phyloP scores from a whole-genome alignment of 2,797 vertebrate genomes.

The Ispidina lecontei region DNA sequence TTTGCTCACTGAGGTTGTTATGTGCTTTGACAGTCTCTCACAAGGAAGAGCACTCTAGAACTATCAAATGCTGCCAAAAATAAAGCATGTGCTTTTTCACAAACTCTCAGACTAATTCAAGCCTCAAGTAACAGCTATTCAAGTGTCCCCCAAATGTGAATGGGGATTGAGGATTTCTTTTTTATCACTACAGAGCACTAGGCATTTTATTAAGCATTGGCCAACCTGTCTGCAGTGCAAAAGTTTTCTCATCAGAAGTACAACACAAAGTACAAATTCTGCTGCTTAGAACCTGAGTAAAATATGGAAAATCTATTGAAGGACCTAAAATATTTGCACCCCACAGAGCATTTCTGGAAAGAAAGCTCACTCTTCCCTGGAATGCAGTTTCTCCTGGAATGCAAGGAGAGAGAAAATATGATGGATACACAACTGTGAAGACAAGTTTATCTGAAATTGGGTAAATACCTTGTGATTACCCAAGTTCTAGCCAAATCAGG shows the following conservation, averaged over 20 bases:
- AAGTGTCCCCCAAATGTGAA: conserved; percentile 41
- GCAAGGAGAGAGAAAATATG: background rate
- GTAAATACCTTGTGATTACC: background rate
- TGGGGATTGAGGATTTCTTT: conserved; percentile 22
- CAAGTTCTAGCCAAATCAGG: background rate
- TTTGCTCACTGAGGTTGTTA: background rate
- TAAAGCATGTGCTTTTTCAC: conserved; percentile 4
- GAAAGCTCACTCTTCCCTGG: background rate
- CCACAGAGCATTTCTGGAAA: background rate
- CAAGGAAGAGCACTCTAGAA: background rate
- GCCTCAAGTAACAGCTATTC: conserved; percentile 26
- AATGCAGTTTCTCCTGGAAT: background rate
- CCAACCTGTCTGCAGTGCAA: conserved; percentile 6
- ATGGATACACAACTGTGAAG: background rate
- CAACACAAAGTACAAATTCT: background rate
- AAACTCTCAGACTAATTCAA: conserved; percentile 35
- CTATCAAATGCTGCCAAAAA: conserved; percentile 12
- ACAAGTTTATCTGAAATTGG: background rate
- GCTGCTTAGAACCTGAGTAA: background rate
- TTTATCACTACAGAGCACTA: conserved; percentile 44
- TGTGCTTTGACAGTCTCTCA: background rate
- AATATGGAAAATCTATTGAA: background rate
- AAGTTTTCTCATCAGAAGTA: background rate
- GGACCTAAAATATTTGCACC: background rate
- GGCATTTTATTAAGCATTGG: conserved; percentile 10